Base-by-base conservation (phyloP, 2,888 invertebrate genomes). In the Microctonus aethiopoides region DNA sequence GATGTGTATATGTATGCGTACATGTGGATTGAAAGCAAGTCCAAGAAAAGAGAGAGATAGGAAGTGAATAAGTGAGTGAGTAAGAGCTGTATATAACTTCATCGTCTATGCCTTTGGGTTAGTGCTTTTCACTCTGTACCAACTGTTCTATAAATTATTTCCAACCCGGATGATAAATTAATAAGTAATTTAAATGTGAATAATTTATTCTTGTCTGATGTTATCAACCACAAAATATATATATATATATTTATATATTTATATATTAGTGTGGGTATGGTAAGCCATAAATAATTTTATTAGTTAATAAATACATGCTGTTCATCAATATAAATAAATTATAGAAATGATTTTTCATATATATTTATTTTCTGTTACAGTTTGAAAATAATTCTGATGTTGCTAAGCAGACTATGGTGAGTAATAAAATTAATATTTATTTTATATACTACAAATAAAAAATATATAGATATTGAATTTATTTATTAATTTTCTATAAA, bases 331-430 rank as follows among this genome's bases (percentile, higher is more conserved):
- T 36, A 39, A 11, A 39, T 22, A 16, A 51, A 29, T 51, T 29
- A 51, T 51, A 0, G 2, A 16, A 13, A 34, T 54, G 1, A 22
- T 22, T 20, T 56, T 56, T 39, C 46, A 59, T 64, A 59, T 46
- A 24, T 57, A 54, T 67, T 64, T 22, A 29, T 73, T 56, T 52
- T 71, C 20, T 67, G 67, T 72, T 74, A 13, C 70, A 74, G 74
- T 65, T 46, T 60, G 39, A 62, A 34, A 67, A 65, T 24, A 57
- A 46, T 32, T 20, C 68, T 24, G 36, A 67, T 20, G 7, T 16
- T 29, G 63, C 57, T 16, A 70, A 67, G 36, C 65, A 57, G 29
- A 46, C 60, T 34, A 34, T 41, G 74, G 74, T 74, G 67, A 70
- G 74, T 74, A 52, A n/a, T 16, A 52, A 20, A 29, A 29, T 29